phyloP scores from a whole-genome alignment of 1,140 invertebrate species.

The Aethina tumida region DNA sequence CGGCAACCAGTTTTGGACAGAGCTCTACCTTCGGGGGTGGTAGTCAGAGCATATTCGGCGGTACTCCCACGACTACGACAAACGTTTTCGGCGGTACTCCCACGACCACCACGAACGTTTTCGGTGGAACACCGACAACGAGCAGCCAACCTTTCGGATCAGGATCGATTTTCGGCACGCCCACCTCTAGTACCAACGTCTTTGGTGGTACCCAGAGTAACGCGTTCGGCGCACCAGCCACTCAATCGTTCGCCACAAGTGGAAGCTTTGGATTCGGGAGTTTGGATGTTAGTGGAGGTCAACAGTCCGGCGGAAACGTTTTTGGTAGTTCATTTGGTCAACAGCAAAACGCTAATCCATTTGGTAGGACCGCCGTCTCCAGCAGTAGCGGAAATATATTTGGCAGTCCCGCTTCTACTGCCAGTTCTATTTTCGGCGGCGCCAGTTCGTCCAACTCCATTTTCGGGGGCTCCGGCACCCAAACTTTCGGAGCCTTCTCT shows the following conservation, averaged over 20 bases:
- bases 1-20: no score
- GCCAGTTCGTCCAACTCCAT: constrained; percentile 3
- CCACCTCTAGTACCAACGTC: constrained; percentile 12
- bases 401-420: constrained; percentile 9
- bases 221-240: constrained; percentile 4
- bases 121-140: constrained; percentile 8
- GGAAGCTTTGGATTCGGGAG: constrained; percentile 21
- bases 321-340: constrained; percentile 9
- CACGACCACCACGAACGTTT: constrained; percentile 10
- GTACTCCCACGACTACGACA: constrained; percentile 9
- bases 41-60: no score
- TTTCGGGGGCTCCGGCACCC: constrained; percentile 13
- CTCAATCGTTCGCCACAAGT: constrained; percentile 2
- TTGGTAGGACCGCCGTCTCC: constrained; percentile 12
- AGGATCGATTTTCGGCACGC: constrained; percentile 14
- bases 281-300: constrained; percentile 20
- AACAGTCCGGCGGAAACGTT: constrained; percentile 10
- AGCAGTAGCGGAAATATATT: constrained; percentile 12
- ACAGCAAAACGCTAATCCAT: constrained; percentile 19
- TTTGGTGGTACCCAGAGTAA: constrained; percentile 13
- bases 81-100: constrained; percentile 13
- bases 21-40: constrained; percentile 11
- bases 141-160: no score
- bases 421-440: constrained; percentile 7
- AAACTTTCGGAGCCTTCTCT: no score